Evolutionary conservation across 1,140 invertebrate species (phyloP).

Genomic region (Papilio aristodemus): DNA sequence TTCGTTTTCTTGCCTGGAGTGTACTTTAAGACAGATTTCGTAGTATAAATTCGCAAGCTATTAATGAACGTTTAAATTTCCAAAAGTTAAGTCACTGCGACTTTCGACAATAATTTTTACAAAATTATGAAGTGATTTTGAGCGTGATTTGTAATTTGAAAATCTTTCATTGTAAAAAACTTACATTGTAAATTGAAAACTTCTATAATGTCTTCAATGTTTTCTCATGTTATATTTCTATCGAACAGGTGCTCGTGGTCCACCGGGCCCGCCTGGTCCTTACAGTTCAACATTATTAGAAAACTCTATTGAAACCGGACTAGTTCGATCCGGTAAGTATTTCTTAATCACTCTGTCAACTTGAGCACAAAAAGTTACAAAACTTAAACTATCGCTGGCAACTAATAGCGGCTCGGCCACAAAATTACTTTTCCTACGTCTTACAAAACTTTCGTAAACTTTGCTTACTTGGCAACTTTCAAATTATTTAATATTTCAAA

Average conservation of each 20-base stretch:
- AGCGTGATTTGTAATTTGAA: too few relatives aligned
- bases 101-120: too few relatives aligned
- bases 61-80: too few relatives aligned
- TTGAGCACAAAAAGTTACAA: constrained; percentile 10
- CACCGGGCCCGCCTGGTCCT: constrained; percentile 59
- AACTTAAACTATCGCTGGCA: constrained; percentile 24
- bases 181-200: too few relatives aligned
- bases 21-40: too few relatives aligned
- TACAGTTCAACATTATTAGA: constrained; percentile 45
- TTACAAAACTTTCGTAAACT: constrained; percentile 4
- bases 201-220: too few relatives aligned
- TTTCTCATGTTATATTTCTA: too few relatives aligned
- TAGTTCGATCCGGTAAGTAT: constrained; percentile 49
- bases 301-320: constrained; percentile 51
- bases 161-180: too few relatives aligned
- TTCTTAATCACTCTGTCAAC: constrained; percentile 16
- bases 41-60: too few relatives aligned
- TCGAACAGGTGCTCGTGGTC: constrained; percentile 57
- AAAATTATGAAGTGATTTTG: too few relatives aligned
- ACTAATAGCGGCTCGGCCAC: constrained; percentile 16
- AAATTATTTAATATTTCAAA: constrained; percentile 27
- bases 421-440: constrained; percentile 9
- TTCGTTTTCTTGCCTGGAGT: too few relatives aligned
- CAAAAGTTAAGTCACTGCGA: too few relatives aligned
- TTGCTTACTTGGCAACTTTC: neutral